Evolutionary conservation across 2,797 vertebrate species (phyloP), one percentile per base, ranked within the genome.

Genomic region (Microctenopoma stevenorrisi): DNA sequence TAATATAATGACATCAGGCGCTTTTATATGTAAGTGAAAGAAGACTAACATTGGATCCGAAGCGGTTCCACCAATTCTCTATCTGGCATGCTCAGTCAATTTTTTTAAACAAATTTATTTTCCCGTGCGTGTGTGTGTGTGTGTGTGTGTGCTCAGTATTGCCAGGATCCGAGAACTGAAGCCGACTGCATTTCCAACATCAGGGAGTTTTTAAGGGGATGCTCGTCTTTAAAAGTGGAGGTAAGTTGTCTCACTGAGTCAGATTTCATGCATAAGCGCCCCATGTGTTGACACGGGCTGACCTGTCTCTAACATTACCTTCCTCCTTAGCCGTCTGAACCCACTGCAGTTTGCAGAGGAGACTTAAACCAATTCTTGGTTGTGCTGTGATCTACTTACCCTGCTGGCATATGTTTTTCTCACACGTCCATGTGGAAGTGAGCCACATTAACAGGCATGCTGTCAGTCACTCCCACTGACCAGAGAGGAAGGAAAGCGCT

Each of bases 151-250:
- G 81, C 87, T 80, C 89, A 98, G 97, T 97, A 94, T 76, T 97
- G 92, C 76, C 87, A 86, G 87, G 98, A 98, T 53, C 97, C 97
- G 71, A 96, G 94, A 86, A 94, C 89, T 47, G 97, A 99, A 94
- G 92, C 92, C 0, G 96, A 97, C 56, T 97, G 96, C 84, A 83
- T 96, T 81, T 83, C 84, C 81, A 99, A 99, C 78, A 97, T 98
- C 86, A 92, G 82, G 65, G 96, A 97, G 89, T 99, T 99, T 93
- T 86, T 99, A 69, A 96, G 94, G 91, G 96, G 96, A 94, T 98
- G 96, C 37, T 58, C 88, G 0, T 59, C 93, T 37, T 91, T 99
- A 75, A 96, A 96, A 91, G 95, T 98, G 59, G 96, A 99, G 96
- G 98, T 98, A 93, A 96, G 96, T 88, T 74, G 43, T 13, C 14